These are phyloP conservation scores for Corythornis leucogaster DNA, from an alignment of 2,797 vertebrate species.

Conservation along the genomic window DNA sequence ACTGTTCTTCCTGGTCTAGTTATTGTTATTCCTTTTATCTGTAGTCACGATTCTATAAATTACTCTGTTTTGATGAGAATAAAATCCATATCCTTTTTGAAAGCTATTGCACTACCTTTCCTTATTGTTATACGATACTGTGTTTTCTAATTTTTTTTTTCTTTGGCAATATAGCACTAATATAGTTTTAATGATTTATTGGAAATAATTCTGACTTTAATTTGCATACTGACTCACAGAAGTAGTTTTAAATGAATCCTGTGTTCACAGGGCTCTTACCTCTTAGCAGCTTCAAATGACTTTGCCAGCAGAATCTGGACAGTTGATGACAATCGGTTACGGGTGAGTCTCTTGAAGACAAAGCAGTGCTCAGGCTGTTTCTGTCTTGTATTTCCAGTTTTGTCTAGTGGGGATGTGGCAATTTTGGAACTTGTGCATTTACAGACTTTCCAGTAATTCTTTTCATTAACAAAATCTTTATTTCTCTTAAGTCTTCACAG, in stretches of 20 bases:
- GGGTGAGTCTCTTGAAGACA: constrained; percentile 81
- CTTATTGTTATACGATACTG: not conserved
- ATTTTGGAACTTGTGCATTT: not conserved
- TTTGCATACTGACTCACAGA: not conserved
- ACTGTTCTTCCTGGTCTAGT: not conserved
- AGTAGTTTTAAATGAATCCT: constrained; percentile 24
- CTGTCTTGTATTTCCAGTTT: not conserved
- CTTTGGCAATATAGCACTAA: not conserved
- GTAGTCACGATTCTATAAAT: not conserved
- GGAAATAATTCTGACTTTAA: not conserved
- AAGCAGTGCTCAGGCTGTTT: not conserved
- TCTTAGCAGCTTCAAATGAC: constrained; percentile 95
- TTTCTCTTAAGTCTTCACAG: not conserved
- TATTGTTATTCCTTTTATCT: not conserved
- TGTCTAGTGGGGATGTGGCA: not conserved
- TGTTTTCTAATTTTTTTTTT: not conserved
- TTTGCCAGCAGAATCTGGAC: constrained; percentile 99
- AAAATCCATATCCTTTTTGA: not conserved
- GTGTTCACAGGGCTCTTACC: constrained; percentile 87
- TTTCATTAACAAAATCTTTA: not conserved
- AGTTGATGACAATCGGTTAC: constrained; percentile 92
- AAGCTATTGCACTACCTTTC: not conserved
- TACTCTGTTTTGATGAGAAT: not conserved
- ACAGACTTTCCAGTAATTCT: not conserved
- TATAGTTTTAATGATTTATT: not conserved